These are phyloP conservation scores for Eretmochelys imbricata DNA, from an alignment of 2,113 vertebrate species.

Conservation along the genomic window DNA sequence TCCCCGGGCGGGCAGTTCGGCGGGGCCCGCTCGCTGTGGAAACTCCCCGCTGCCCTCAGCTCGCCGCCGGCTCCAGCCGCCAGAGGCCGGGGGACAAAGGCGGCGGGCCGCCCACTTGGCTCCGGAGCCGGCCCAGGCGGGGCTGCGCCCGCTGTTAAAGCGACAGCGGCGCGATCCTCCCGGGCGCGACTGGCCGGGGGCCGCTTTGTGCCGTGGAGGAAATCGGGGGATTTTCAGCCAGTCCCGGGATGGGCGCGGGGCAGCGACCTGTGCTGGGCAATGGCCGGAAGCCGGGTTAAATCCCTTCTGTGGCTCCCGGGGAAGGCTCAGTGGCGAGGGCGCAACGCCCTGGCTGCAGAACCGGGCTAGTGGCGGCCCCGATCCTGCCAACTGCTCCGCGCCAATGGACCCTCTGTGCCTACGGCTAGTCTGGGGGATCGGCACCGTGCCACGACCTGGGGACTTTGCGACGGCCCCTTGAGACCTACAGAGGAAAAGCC, in stretches of 20 bases:
- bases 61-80: too few relatives aligned
- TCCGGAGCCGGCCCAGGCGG: background rate
- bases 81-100: too few relatives aligned
- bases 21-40: background rate
- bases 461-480: background rate
- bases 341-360: background rate
- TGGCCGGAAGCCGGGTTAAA: too few relatives aligned
- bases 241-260: background rate
- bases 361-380: background rate
- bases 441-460: background rate
- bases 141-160: background rate
- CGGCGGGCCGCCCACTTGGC: background rate
- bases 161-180: background rate
- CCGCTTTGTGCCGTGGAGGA: background rate
- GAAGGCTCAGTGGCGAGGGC: background rate
- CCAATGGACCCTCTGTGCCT: background rate
- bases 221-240: background rate
- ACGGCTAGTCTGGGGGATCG: background rate
- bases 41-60: background rate
- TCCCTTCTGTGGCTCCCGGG: background rate
- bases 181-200: too few relatives aligned
- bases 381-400: background rate
- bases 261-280: background rate
- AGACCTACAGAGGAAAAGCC: background rate
- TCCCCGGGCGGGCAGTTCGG: background rate